Percentiles rank a stretch among this genome's conserved stretches.
Conservation (phyloP, 2,888 invertebrate genomes). For the Caenorhabditis wallacei region DNA sequence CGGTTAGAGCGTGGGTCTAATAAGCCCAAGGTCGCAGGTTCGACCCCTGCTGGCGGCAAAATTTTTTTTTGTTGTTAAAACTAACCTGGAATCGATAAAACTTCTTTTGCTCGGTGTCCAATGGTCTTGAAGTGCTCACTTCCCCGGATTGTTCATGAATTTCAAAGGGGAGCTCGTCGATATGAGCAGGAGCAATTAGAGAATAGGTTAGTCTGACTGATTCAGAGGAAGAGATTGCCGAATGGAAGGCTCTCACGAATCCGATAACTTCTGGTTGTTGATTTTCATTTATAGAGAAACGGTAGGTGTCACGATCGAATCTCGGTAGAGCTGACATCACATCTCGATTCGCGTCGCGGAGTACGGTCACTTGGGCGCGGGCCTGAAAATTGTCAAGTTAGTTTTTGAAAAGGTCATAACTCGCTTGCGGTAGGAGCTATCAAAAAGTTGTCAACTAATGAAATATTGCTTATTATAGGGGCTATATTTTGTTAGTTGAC, state of each 20-base stretch:
- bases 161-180: conserved; percentile 67
- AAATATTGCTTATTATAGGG: too few relatives aligned
- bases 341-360: conserved; percentile 62
- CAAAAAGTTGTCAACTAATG: too few relatives aligned
- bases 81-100: conserved; percentile 66
- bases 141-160: conserved; percentile 70
- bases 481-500: background rate
- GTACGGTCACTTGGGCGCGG: conserved; percentile 67
- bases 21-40: conserved; percentile 83
- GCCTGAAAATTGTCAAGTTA: conserved; percentile 44
- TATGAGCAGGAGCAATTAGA: conserved; percentile 56
- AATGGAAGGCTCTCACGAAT: conserved; percentile 70
- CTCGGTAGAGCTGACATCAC: conserved; percentile 61
- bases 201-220: conserved; percentile 61
- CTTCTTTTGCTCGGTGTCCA: conserved; percentile 65
- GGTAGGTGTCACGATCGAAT: conserved; percentile 68
- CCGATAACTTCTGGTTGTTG: conserved; percentile 71
- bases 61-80: conserved; percentile 62
- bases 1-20: conserved; percentile 83
- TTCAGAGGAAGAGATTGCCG: conserved; percentile 64
- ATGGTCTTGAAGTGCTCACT: conserved; percentile 57
- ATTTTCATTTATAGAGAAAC: conserved; percentile 65
- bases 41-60: conserved; percentile 83
- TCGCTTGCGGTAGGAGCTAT: too few relatives aligned
- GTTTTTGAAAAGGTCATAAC: background rate